Evolutionary conservation across 1,140 invertebrate species (phyloP).

Genomic region (Cotesia glomerata): DNA sequence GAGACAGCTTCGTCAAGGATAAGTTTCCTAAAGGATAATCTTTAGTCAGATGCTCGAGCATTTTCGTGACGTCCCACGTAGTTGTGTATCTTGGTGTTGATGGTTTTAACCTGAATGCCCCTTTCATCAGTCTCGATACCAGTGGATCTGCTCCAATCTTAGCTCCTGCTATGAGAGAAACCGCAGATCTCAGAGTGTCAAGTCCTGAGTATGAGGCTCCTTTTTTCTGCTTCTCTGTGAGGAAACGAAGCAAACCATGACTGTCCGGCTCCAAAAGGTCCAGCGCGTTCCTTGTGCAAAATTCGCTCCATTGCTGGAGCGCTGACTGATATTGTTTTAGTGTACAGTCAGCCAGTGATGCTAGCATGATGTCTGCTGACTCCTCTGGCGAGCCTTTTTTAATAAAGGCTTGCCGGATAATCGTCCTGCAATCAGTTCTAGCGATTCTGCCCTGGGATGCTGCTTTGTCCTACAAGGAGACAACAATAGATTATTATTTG

Average conservation of each 20-base stretch:
- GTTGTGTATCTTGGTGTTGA: too few relatives aligned
- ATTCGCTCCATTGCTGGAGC: conserved; percentile 9
- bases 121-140: too few relatives aligned
- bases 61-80: too few relatives aligned
- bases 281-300: background rate
- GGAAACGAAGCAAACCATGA: background rate
- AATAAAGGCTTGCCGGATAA: conserved; percentile 7
- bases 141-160: too few relatives aligned
- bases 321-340: conserved; percentile 20
- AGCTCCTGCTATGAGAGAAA: too few relatives aligned
- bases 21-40: too few relatives aligned
- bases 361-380: conserved; percentile 7
- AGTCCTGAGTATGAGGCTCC: background rate
- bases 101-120: too few relatives aligned
- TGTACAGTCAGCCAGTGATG: conserved; percentile 11
- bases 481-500: conserved; percentile 10
- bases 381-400: background rate
- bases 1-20: too few relatives aligned
- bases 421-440: conserved; percentile 4
- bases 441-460: conserved; percentile 13
- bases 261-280: background rate
- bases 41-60: too few relatives aligned
- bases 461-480: conserved; percentile 11
- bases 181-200: background rate
- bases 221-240: conserved; percentile 4